Conservation (phyloP, 1,140 invertebrate species). For the Epicauta chinensis region DNA sequence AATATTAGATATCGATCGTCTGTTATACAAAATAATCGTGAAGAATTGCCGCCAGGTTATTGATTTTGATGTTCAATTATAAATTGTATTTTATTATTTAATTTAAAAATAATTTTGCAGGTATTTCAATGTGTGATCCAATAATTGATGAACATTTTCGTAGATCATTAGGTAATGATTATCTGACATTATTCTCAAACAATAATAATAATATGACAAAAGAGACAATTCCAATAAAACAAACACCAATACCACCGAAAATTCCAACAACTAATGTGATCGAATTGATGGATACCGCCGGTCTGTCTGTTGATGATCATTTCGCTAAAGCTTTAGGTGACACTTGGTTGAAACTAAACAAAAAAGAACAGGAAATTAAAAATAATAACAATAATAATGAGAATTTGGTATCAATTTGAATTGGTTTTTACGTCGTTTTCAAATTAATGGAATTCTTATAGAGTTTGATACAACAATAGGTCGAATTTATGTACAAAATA, state of each 20-base stretch:
- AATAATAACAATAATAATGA: conserved; percentile 26
- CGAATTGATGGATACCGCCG: conserved; percentile 37
- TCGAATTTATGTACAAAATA: conserved; percentile 18
- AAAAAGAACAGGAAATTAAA: conserved; percentile 35
- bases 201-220: conserved; percentile 45
- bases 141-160: conserved; percentile 95
- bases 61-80: neutral
- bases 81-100: neutral
- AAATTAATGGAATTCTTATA: neutral
- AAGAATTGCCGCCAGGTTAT: conserved; percentile 39
- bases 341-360: conserved; percentile 77
- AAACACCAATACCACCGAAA: conserved; percentile 41
- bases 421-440: neutral
- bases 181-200: conserved; percentile 64
- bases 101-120: conserved; percentile 40
- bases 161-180: conserved; percentile 83
- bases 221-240: conserved; percentile 42
- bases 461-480: neutral
- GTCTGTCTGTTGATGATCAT: conserved; percentile 78
- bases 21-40: conserved; percentile 31
- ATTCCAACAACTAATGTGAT: conserved; percentile 27
- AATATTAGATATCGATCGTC: conserved; percentile 27
- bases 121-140: conserved; percentile 70
- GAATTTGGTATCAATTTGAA: conserved; percentile 22
- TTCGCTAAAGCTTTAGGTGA: conserved; percentile 93